Conservation (phyloP, 2,888 invertebrate species). For the Pedicia rivosa region DNA sequence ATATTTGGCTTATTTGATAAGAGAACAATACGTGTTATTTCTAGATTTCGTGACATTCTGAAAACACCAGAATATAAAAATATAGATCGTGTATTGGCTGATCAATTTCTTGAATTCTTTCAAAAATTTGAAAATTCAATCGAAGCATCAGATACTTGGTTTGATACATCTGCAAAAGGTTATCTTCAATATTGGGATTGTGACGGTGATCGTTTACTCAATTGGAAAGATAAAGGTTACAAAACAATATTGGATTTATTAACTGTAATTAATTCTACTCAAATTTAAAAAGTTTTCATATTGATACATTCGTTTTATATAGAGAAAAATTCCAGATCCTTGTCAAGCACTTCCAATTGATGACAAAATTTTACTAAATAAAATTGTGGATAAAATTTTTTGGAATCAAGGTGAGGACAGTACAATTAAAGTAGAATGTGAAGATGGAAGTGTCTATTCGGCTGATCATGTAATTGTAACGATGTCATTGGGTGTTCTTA, state of each 20-base stretch:
- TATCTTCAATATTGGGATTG: conserved; percentile 46
- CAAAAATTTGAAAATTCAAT: conserved; percentile 32
- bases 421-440: conserved; percentile 12
- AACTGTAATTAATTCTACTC: conserved; percentile 34
- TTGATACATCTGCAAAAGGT: conserved; percentile 47
- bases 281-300: background rate
- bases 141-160: conserved; percentile 47
- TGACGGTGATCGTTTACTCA: conserved; percentile 49
- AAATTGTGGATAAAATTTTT: conserved; percentile 18
- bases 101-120: conserved; percentile 41
- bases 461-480: conserved; percentile 46
- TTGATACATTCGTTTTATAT: conserved; percentile 1
- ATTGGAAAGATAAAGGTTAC: conserved; percentile 62
- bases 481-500: conserved; percentile 43
- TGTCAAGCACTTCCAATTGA: conserved; percentile 18
- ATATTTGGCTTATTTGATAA: too few species aligned
- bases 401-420: conserved; percentile 21
- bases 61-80: conserved; percentile 20
- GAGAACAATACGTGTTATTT: background rate
- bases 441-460: conserved; percentile 29
- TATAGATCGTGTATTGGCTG: conserved; percentile 27
- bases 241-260: conserved; percentile 48
- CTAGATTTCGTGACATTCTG: conserved; percentile 18
- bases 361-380: conserved; percentile 21
- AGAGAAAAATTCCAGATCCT: conserved; percentile 23